phyloP scores from a whole-genome alignment of 2,888 invertebrate species.

The Dasypolia templi region DNA sequence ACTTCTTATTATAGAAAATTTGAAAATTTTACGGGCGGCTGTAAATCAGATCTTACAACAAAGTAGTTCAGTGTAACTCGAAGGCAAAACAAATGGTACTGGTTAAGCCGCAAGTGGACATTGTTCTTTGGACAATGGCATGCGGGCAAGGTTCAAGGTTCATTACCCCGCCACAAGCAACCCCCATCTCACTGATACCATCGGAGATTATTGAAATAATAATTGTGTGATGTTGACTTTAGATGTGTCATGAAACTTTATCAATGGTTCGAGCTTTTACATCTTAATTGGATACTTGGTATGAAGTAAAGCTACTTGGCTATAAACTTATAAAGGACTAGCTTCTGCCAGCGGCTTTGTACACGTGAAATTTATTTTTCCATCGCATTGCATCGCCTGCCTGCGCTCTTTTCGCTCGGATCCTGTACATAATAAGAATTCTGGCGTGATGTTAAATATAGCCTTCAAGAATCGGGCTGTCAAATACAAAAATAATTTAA shows the following conservation, averaged over 20 bases:
- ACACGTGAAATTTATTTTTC: too few relatives aligned
- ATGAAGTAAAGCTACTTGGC: conserved; percentile 18
- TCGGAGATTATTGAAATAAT: conserved; percentile 80
- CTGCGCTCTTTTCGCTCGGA: too few relatives aligned
- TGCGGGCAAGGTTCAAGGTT: conserved; percentile 83
- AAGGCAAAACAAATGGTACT: conserved; percentile 67
- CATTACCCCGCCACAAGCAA: conserved; percentile 83
- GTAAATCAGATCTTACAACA: conserved; percentile 62
- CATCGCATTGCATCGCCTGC: too few relatives aligned
- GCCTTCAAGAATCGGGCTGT: too few relatives aligned
- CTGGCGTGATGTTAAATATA: too few relatives aligned
- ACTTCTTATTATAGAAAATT: conserved; percentile 46
- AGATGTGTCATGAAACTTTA: conserved; percentile 46
- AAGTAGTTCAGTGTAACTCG: conserved; percentile 61
- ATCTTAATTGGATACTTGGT: conserved; percentile 41
- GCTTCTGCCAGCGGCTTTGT: neutral
- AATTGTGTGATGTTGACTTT: conserved; percentile 73
- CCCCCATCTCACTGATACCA: conserved; percentile 84
- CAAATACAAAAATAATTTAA: too few relatives aligned
- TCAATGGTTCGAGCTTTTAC: conserved; percentile 46
- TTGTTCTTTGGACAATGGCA: conserved; percentile 83
- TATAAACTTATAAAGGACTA: neutral
- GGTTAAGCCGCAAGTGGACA: conserved; percentile 75
- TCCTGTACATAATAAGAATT: too few relatives aligned
- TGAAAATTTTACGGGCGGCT: conserved; percentile 44